A percentile compares a stretch with the other conserved stretches of the same genome.
Evolutionary conservation across 1,140 invertebrate genomes (phyloP).

Genomic region (Lysiphlebus fabarum): DNA sequence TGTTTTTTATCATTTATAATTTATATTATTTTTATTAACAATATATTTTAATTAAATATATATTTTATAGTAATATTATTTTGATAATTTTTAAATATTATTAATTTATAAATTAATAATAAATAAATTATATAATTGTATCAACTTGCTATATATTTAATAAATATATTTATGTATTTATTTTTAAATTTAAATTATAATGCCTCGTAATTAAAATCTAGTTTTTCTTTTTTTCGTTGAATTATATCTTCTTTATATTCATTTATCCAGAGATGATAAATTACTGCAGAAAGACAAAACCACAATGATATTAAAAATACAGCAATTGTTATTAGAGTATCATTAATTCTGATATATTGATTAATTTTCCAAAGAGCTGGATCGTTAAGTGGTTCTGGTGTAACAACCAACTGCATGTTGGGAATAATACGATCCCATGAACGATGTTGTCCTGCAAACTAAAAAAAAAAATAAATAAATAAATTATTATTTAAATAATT

Average conservation of each 20-base stretch:
- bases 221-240: conserved; percentile 82
- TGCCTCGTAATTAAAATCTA: conserved; percentile 80
- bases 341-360: conserved; percentile 93
- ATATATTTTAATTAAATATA: too few species aligned
- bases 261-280: conserved; percentile 86
- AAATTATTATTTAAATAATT: conserved; percentile 14
- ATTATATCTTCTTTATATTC: conserved; percentile 88
- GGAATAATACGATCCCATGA: conserved; percentile 93
- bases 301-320: conserved; percentile 85
- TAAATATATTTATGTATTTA: too few species aligned
- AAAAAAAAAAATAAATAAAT: conserved; percentile 8
- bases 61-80: too few species aligned
- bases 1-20: too few species aligned
- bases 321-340: conserved; percentile 89
- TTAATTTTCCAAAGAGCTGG: conserved; percentile 86
- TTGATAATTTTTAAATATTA: too few species aligned
- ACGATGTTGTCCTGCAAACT: conserved; percentile 53
- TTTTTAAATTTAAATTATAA: conserved; percentile 61
- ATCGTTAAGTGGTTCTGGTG: conserved; percentile 78
- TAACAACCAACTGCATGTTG: conserved; percentile 95
- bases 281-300: conserved; percentile 78
- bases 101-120: too few species aligned
- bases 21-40: too few species aligned
- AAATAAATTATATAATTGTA: too few species aligned
- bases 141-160: too few species aligned